Evolutionary conservation across 2,888 invertebrate species (phyloP).

Genomic region (Ichneumon xanthorius): DNA sequence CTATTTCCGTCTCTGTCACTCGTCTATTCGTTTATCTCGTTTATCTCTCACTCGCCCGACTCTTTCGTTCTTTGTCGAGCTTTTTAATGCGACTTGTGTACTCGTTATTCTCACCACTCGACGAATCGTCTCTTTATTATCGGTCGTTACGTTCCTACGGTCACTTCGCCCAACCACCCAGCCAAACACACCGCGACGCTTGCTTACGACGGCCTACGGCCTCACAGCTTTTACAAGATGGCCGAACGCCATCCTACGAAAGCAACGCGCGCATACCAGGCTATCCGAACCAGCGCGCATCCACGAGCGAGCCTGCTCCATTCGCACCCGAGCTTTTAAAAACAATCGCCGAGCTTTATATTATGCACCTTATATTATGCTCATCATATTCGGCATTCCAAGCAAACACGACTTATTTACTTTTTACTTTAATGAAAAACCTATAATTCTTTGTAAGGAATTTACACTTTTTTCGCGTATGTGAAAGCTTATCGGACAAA

Average conservation of each 20-base stretch:
- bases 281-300: slow-evolving; percentile 32
- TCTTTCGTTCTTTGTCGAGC: not conserved
- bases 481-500: not conserved
- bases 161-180: slow-evolving; percentile 48
- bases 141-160: slow-evolving; percentile 12
- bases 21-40: slow-evolving; percentile 7
- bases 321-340: slow-evolving; percentile 41
- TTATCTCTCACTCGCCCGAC: slow-evolving; percentile 14
- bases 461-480: not conserved
- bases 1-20: slow-evolving; percentile 51
- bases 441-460: not conserved
- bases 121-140: not conserved
- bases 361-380: not conserved
- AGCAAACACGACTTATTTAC: not conserved
- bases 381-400: not conserved
- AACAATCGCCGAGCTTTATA: not conserved
- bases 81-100: not conserved
- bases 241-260: slow-evolving; percentile 37
- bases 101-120: slow-evolving; percentile 12
- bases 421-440: not conserved
- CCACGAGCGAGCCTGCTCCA: slow-evolving; percentile 14
- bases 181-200: slow-evolving; percentile 53
- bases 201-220: slow-evolving; percentile 52
- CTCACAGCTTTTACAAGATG: slow-evolving; percentile 53
- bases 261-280: slow-evolving; percentile 19